A percentile compares a stretch with the other conserved stretches of the same genome.
phyloP scores from a whole-genome alignment of 2,888 invertebrate species.

The Eupithecia vulgata region DNA sequence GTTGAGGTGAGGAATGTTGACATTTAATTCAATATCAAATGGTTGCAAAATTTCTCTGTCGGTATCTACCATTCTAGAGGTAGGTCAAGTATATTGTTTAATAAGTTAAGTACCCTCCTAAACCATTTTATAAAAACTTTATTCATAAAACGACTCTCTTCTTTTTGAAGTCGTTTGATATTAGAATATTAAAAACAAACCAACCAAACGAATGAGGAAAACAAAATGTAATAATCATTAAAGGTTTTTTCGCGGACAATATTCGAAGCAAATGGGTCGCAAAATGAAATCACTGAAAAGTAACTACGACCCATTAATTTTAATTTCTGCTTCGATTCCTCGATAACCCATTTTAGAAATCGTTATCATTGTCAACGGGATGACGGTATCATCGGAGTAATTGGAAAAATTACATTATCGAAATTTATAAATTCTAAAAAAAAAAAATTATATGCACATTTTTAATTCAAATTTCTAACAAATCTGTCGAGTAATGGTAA shows the following conservation, averaged over 20 bases:
- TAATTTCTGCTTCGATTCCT: constrained; percentile 23
- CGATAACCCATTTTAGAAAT: constrained; percentile 28
- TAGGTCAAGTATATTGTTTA: background rate
- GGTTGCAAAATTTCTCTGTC: too few relatives aligned
- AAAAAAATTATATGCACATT: too few relatives aligned
- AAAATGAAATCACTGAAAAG: constrained; percentile 30
- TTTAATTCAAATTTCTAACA: too few relatives aligned
- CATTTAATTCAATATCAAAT: too few relatives aligned
- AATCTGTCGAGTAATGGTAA: too few relatives aligned
- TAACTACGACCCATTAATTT: constrained; percentile 28
- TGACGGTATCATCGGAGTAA: constrained; percentile 22
- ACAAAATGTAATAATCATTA: constrained; percentile 12
- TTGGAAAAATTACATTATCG: too few relatives aligned
- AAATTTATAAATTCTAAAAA: too few relatives aligned
- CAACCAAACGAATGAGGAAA: constrained; percentile 10
- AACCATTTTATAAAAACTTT: background rate
- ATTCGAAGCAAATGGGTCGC: constrained; percentile 26
- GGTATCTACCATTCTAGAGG: background rate
- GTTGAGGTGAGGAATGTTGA: too few relatives aligned
- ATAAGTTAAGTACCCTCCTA: background rate
- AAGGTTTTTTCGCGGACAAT: constrained; percentile 20
- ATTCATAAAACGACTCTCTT: background rate
- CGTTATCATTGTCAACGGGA: constrained; percentile 27
- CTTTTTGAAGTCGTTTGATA: background rate
- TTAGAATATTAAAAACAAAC: constrained; percentile 7